Base-by-base conservation (phyloP, 2,797 vertebrate species). In the Poeciliopsis infans region DNA sequence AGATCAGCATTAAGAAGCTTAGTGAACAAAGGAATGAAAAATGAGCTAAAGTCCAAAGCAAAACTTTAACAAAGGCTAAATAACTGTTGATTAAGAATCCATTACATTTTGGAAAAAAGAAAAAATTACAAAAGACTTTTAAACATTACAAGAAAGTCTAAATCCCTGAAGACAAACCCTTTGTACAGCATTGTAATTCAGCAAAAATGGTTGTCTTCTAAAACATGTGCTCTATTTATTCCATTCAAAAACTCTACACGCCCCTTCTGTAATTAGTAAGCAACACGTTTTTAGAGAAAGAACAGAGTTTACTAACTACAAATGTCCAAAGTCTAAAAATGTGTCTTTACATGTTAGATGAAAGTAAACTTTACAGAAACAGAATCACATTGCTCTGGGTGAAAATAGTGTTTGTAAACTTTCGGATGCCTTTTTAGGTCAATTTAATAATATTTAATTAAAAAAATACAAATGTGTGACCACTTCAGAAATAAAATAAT, bases 11-110 rank as follows among this genome's bases (percentile, higher is more conserved):
- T 70, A 70, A 45, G 68, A 16, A 69, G 66, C 39, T 43, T 70
- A 46, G n/a, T 4, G 36, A 68, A 68, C 64, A 68, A 68, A 68
- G 36, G 64, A 41, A 39, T 41, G 36, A 68, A 39, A 68, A 39
- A 68, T 41, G 36, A 41, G 36, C 36, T 68, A 68, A 68, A 68
- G 64, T 68, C 36, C 7, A 68, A 68, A 68, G 64, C 64, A 68
- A 68, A 68, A 41, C 64, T 39, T 41, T 70, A 5, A 15, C 41
- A 70, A 28, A 70, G 2, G 39, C 68, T 70, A 70, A 69, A 45
- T 3, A 70, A 45, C 25, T 70, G 12, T 7, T 69, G 66, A 69
- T 45, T n/a, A 45, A 43, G 23, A 69, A 15, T 6, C 23, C 7
- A 43, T 28, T 46, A 70, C 6, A 28, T 7, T 28, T 46, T 1